Evolutionary conservation across 2,113 vertebrate species (phyloP), one percentile per base, ranked within the genome.

Genomic region (Phylloscopus whistleri): DNA sequence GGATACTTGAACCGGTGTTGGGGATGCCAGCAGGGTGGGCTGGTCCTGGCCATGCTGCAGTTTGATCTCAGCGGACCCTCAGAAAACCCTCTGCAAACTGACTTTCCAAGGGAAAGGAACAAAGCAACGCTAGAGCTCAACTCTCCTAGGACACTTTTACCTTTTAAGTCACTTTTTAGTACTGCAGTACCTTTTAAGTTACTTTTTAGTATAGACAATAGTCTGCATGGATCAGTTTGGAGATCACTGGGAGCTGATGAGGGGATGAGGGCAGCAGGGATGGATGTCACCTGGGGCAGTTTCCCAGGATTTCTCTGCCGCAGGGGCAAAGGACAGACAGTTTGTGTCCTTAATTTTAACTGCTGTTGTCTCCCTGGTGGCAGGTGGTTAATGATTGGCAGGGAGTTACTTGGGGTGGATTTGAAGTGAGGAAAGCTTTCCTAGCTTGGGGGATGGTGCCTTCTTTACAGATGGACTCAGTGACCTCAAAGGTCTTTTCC

Each of bases 281-380:
- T 46, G 73, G 77, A 11, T 0, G 0, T 31, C 19, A 7, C 5
- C 31, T 2, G 0, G 43, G 10, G 27, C 4, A 5, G 9, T 18
- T 87, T 93, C 89, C 86, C 55, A 43, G 90, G 75, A 58, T 44
- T 21, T n/a, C 5, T 24, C 63, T 79, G 75, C 41, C 31, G 0
- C 0, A 5, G 49, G 92, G 80, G 5, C 92, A 93, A 93, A 96
- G 94, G 79, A 35, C 79, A 19, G 13, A 13, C 41, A 41, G 17
- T 31, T 41, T 20, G 20, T 58, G 85, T 30, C 77, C 84, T 89
- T 20, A 49, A 30, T 46, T 60, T 53, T 60, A 84, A 56, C 52
- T 35, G 26, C n/a, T n/a, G 33, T 3, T 44, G 11, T 27, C 48
- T 33, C 81, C 43, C 55, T 3, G 11, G 13, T 3, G 10, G 46